Percentiles rank a stretch among this genome's conserved stretches.
These are phyloP conservation scores for Sipha maydis DNA, from an alignment of 2,888 invertebrate genomes.

Conservation along the genomic window DNA sequence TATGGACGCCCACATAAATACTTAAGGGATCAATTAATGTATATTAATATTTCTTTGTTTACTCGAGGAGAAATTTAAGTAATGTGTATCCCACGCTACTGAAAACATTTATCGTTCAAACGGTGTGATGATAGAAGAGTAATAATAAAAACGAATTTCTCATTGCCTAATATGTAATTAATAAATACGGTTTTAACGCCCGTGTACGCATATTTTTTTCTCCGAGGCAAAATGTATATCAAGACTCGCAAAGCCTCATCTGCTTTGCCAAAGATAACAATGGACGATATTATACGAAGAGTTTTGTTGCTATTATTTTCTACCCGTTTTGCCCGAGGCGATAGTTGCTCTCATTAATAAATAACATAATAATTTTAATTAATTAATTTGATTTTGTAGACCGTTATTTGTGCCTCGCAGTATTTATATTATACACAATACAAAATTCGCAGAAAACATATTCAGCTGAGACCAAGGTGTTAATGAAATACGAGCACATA, in stretches of 20 bases:
- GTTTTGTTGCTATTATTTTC: conserved; percentile 9
- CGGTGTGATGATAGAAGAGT: conserved; percentile 7
- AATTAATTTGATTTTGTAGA: not conserved
- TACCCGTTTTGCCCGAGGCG: not conserved
- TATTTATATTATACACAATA: not conserved
- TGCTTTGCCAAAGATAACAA: conserved; percentile 18
- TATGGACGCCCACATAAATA: conserved; percentile 43
- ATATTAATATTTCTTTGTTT: conserved; percentile 45
- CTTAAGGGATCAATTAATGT: conserved; percentile 14
- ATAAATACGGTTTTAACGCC: conserved; percentile 22
- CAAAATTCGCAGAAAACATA: not conserved
- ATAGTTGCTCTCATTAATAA: conserved; percentile 20
- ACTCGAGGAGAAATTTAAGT: conserved; percentile 38
- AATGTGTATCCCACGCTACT: conserved; percentile 49
- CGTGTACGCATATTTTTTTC: not conserved
- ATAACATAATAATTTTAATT: not conserved
- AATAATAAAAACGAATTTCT: conserved; percentile 39
- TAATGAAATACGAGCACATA: not conserved
- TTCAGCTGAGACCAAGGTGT: not conserved
- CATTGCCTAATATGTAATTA: conserved; percentile 48
- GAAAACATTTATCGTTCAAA: conserved; percentile 38
- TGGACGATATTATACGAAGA: not conserved
- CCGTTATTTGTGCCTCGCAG: conserved; percentile 40
- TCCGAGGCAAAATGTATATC: conserved; percentile 9
- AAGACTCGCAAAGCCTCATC: not conserved